These are phyloP conservation scores for Chymomyza costata DNA, from an alignment of 1,140 invertebrate genomes.

Conservation along the genomic window DNA sequence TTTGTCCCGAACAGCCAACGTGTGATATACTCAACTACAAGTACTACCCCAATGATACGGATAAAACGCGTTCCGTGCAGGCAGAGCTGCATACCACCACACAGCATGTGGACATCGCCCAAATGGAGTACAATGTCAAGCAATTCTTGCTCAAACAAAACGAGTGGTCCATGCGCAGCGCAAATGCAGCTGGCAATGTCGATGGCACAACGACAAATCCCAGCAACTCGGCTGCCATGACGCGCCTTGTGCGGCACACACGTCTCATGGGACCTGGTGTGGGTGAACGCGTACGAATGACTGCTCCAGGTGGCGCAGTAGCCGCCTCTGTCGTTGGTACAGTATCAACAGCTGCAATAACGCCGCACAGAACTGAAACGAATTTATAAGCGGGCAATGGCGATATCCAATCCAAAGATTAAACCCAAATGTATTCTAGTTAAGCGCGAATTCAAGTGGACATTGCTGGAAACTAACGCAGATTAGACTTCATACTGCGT, in stretches of 20 bases:
- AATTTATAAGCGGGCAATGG: conserved; percentile 64
- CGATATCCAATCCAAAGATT: conserved; percentile 11
- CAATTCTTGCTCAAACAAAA: conserved; percentile 79
- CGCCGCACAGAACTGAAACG: conserved; percentile 75
- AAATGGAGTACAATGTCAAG: conserved; percentile 81
- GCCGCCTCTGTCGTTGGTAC: conserved; percentile 10
- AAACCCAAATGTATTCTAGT: conserved; percentile 69
- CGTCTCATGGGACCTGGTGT: conserved; percentile 58
- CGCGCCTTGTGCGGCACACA: conserved; percentile 36
- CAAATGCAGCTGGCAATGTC: conserved; percentile 1
- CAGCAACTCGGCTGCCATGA: background rate
- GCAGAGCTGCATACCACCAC: conserved; percentile 69
- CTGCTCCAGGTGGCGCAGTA: conserved; percentile 47
- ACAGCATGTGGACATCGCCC: conserved; percentile 76
- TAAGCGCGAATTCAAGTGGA: conserved; percentile 36
- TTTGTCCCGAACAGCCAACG: conserved; percentile 67
- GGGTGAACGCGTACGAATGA: conserved; percentile 59
- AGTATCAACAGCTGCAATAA: conserved; percentile 19
- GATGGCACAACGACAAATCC: background rate
- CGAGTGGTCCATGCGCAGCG: conserved; percentile 76
- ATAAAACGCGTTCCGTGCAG: conserved; percentile 63
- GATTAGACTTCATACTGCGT: background rate
- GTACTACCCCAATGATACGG: conserved; percentile 71
- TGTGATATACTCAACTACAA: conserved; percentile 75
- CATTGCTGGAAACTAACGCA: background rate